Evolutionary conservation across 2,113 vertebrate genomes (phyloP), one percentile per base, ranked within the genome.

Genomic region (Ptyas mucosa): DNA sequence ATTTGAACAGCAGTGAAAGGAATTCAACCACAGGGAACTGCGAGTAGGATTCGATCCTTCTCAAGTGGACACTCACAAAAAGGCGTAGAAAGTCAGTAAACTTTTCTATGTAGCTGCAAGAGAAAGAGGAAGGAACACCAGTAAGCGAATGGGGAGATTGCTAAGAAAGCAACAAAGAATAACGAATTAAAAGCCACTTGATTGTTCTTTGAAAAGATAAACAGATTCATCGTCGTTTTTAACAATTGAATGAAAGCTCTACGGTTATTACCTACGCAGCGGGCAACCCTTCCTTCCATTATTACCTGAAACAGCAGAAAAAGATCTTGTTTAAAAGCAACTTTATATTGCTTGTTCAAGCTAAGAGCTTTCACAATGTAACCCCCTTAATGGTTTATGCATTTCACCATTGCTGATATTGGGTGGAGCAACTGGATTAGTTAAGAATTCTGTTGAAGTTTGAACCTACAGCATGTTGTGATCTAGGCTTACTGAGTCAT

Each of bases 1-100:
- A 99, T 95, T 99, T 99, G 97, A 99, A 99, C 94, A 99, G 96
- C 93, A 99, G 98, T 1, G 98, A 98, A 96, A 99, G 97, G 97
- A 99, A 99, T 94, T 99, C 99, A 91, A 99, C 99, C 87, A 99
- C 98, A 0, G 99, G 99, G 96, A 99, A 99, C 96, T 99, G 99
- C 93, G 98, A 98, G 94, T 99, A 99, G 93, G 99, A 99, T 88
- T 99, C 99, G 0, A 99, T 99, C 95, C 99, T 98, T 93, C 99
- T 97, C 87, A 99, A 97, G 95, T 99, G 99, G 95, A 99, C 98
- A 0, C 98, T 99, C 95, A 99, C 99, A 95, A 99, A 99, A 95
- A 99, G 99, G 52, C 98, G 98, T 85, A 99, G 98, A 93, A 99
- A 99, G 94, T 99, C 99, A 0, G 99, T 99, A 95, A 99, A 99